Conservation (phyloP, 2,113 vertebrate genomes). For the Oncorhynchus clarkii region DNA sequence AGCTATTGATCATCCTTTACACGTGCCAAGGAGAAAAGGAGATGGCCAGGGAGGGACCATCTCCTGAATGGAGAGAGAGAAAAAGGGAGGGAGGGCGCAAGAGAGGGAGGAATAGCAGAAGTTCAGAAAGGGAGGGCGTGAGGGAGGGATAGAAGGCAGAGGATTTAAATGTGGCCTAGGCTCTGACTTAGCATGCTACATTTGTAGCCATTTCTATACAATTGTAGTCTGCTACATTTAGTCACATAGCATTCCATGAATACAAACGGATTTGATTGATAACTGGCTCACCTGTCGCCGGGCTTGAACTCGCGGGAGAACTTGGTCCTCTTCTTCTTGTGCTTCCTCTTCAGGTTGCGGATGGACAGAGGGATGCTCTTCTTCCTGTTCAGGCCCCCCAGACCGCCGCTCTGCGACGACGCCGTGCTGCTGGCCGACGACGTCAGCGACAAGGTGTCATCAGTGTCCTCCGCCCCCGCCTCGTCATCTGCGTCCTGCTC, state of each 20-base stretch:
- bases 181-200: neutral
- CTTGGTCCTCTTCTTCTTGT: conserved; percentile 98
- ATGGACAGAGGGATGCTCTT: conserved; percentile 96
- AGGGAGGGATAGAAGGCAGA: neutral
- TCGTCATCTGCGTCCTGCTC: conserved; percentile 94
- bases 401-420: conserved; percentile 89
- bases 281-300: conserved; percentile 84
- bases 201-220: neutral
- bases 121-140: neutral
- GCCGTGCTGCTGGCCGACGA: conserved; percentile 96
- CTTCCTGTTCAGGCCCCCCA: conserved; percentile 78
- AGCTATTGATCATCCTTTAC: too few relatives aligned
- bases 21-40: too few relatives aligned
- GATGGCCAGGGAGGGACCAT: too few relatives aligned
- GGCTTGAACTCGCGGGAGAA: conserved; percentile 92
- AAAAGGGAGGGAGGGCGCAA: neutral
- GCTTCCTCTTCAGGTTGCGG: conserved; percentile 94
- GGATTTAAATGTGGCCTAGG: neutral
- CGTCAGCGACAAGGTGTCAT: conserved; percentile 94
- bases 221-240: neutral
- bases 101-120: neutral
- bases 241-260: neutral
- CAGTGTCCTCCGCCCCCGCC: conserved; percentile 85
- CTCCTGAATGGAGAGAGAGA: neutral
- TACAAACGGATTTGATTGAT: fast-evolving